Percentiles rank a stretch among this genome's conserved stretches.
phyloP scores from a whole-genome alignment of 2,888 invertebrate genomes.

The Drosophila hawaiiensis region DNA sequence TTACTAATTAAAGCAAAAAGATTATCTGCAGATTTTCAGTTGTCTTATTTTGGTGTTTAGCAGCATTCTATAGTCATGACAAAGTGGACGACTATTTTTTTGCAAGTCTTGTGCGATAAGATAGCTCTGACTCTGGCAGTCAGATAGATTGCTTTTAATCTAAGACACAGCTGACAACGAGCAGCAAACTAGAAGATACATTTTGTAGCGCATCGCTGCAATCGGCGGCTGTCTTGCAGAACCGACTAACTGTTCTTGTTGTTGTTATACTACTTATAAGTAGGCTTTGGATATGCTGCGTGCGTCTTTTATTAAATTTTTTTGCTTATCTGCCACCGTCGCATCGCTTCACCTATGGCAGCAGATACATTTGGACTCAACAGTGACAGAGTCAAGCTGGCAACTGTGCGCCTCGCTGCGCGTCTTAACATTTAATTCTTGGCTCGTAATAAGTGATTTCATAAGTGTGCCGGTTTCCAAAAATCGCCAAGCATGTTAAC shows the following conservation, averaged over 20 bases:
- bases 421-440: slow-evolving; percentile 12
- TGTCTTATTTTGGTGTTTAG: slow-evolving; percentile 33
- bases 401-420: slow-evolving; percentile 38
- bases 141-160: slow-evolving; percentile 51
- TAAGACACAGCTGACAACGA: slow-evolving; percentile 58
- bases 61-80: slow-evolving; percentile 64
- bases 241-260: slow-evolving; percentile 70
- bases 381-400: slow-evolving; percentile 55
- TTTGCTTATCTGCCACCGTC: slow-evolving; percentile 61
- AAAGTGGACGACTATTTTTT: slow-evolving; percentile 67
- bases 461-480: slow-evolving; percentile 52
- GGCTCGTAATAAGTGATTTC: slow-evolving; percentile 54
- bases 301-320: slow-evolving; percentile 23
- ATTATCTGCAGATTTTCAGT: slow-evolving; percentile 16
- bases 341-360: slow-evolving; percentile 33
- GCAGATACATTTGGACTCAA: slow-evolving; percentile 66
- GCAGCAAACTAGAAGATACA: slow-evolving; percentile 44
- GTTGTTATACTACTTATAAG: slow-evolving; percentile 30
- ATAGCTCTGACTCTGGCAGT: slow-evolving; percentile 37
- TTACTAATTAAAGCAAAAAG: slow-evolving; percentile 60
- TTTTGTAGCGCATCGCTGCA: slow-evolving; percentile 71
- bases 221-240: slow-evolving; percentile 65
- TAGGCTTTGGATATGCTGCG: slow-evolving; percentile 38
- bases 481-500: slow-evolving; percentile 49
- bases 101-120: slow-evolving; percentile 55